Evolutionary conservation across 2,113 vertebrate species (phyloP).

Genomic region (Sorex araneus): DNA sequence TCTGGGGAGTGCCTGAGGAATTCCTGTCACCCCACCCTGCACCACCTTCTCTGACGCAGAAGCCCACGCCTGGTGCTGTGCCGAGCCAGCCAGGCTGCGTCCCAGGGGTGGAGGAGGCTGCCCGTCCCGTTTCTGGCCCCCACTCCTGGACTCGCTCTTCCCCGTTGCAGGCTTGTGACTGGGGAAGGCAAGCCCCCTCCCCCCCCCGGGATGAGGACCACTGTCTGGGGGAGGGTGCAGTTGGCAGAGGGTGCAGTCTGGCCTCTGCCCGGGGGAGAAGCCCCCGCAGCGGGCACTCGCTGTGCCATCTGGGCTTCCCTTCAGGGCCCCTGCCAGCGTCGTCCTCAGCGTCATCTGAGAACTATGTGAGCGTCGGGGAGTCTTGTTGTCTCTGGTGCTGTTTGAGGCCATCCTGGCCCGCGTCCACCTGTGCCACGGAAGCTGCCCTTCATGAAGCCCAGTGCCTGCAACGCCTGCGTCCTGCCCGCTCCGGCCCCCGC

Average conservation of each 20-base stretch:
- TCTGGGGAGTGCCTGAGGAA: background rate
- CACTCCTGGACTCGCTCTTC: background rate
- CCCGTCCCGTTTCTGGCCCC: too few relatives aligned
- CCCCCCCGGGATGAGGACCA: too few relatives aligned
- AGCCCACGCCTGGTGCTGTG: background rate
- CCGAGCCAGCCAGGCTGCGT: background rate
- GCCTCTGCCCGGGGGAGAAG: conserved; percentile 56
- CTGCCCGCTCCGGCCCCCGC: conserved; percentile 29
- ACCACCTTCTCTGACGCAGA: background rate
- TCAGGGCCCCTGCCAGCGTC: conserved; percentile 53
- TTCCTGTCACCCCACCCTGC: background rate
- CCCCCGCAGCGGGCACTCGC: conserved; percentile 60
- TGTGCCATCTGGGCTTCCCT: conserved; percentile 72
- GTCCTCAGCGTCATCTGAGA: conserved; percentile 58
- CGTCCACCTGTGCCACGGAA: conserved; percentile 40
- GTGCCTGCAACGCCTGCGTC: too few relatives aligned
- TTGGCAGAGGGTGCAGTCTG: conserved; percentile 50
- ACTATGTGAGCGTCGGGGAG: conserved; percentile 53
- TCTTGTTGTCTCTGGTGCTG: conserved; percentile 53
- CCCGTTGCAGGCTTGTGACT: background rate
- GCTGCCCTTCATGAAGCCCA: too few relatives aligned
- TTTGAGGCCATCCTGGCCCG: background rate
- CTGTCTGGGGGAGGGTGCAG: background rate
- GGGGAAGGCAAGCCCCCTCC: background rate
- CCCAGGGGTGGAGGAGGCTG: background rate